phyloP scores from a whole-genome alignment of 2,888 invertebrate species.

The Latheticus oryzae region DNA sequence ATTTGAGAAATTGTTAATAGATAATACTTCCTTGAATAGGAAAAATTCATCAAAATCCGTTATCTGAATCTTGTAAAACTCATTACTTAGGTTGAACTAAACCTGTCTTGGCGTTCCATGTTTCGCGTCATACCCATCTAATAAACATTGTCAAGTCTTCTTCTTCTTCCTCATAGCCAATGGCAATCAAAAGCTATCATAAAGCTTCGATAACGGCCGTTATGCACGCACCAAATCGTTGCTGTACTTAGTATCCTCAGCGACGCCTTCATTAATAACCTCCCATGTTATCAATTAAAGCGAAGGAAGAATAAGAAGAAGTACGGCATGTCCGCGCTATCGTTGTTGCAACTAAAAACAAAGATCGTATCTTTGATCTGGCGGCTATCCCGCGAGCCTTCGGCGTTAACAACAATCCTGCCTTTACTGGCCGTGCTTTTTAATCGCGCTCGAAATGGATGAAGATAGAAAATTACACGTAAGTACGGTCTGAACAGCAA shows the following conservation, averaged over 20 bases:
- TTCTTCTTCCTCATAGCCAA: no score
- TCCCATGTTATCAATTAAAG: slow-evolving; percentile 29
- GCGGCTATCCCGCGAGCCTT: slow-evolving; percentile 35
- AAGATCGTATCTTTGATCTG: slow-evolving; percentile 39
- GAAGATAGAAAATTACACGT: slow-evolving; percentile 50
- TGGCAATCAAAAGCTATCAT: no score
- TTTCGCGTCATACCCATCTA: no score
- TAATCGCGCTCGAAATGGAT: slow-evolving; percentile 45
- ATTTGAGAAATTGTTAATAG: no score
- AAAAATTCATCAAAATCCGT: no score
- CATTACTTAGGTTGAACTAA: no score
- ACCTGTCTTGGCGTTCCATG: no score
- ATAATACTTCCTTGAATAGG: no score
- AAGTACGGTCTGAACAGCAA: slow-evolving; percentile 31
- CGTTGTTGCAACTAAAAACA: slow-evolving; percentile 26
- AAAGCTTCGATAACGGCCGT: slow-evolving; percentile 14
- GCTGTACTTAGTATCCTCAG: neutral
- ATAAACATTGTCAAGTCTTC: no score
- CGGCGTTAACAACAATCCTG: slow-evolving; percentile 39
- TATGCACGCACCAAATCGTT: slow-evolving; percentile 12
- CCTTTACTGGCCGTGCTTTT: slow-evolving; percentile 34
- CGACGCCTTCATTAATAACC: slow-evolving; percentile 18
- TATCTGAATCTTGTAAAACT: no score
- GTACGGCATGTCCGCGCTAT: slow-evolving; percentile 16
- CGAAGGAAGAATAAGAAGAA: slow-evolving; percentile 7